A percentile compares a stretch with the other conserved stretches of the same genome.
Conservation (phyloP, 1,140 invertebrate genomes). For the Aphelinus atriplicis region DNA sequence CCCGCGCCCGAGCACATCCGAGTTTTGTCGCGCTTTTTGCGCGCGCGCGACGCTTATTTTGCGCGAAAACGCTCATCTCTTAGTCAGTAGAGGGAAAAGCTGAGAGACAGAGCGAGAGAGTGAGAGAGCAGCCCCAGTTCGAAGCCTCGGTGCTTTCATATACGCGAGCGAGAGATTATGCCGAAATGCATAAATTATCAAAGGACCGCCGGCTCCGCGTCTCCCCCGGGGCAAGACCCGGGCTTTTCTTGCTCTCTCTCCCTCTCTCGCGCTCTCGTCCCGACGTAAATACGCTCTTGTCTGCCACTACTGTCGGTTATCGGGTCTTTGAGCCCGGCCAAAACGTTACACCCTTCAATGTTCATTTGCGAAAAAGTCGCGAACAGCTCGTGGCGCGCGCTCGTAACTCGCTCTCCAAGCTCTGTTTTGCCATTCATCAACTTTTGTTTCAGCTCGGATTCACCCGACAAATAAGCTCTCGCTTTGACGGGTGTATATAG, state of each 20-base stretch:
- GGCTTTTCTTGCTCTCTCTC: slow-evolving; percentile 21
- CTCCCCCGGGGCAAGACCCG: slow-evolving; percentile 42
- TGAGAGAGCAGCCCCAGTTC: slow-evolving; percentile 5
- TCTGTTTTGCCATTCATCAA: no score
- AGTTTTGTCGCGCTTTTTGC: slow-evolving; percentile 25
- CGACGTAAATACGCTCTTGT: no score
- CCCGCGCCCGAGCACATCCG: not conserved
- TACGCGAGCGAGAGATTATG: slow-evolving; percentile 51
- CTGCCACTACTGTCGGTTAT: not conserved
- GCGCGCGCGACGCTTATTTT: slow-evolving; percentile 21
- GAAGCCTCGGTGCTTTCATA: slow-evolving; percentile 41
- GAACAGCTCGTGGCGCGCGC: no score
- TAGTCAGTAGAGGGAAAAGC: slow-evolving; percentile 31
- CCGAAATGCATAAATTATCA: slow-evolving; percentile 61
- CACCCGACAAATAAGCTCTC: no score
- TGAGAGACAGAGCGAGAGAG: slow-evolving; percentile 36
- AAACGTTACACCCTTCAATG: not conserved
- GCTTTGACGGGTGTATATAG: no score
- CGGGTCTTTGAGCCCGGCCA: not conserved
- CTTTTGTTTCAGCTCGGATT: no score
- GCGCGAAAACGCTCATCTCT: slow-evolving; percentile 37
- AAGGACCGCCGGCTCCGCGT: slow-evolving; percentile 47
- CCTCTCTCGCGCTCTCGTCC: not conserved
- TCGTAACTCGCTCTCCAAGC: no score
- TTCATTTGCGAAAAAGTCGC: slow-evolving; percentile 25